Percentiles rank a stretch among this genome's conserved stretches.
These are phyloP conservation scores for Onychostruthus taczanowskii DNA, from an alignment of 2,113 vertebrate species.

Conservation along the genomic window DNA sequence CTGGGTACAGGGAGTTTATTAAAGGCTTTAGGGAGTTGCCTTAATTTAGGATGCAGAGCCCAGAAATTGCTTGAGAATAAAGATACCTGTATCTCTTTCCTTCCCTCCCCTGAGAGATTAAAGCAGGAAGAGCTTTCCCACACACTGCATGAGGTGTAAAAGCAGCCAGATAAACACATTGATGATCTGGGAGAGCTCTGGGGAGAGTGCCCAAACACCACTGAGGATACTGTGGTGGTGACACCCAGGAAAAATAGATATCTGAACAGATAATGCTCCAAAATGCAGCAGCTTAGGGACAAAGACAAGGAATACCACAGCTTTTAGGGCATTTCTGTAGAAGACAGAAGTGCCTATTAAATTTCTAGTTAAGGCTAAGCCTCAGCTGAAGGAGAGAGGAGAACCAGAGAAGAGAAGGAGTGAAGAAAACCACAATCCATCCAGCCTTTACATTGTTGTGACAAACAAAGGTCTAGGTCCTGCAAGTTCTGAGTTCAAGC, in stretches of 20 bases:
- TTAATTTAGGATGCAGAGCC: not conserved
- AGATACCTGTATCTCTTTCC: not conserved
- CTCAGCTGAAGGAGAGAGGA: not conserved
- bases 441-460: not conserved
- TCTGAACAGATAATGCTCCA: not conserved
- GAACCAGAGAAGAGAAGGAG: not conserved
- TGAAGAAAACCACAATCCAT: not conserved
- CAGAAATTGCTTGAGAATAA: not conserved
- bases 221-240: not conserved
- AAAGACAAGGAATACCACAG: not conserved
- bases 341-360: not conserved
- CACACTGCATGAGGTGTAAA: not conserved
- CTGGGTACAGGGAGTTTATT: not conserved
- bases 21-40: not conserved
- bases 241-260: not conserved
- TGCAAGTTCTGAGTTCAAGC: not conserved
- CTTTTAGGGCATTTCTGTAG: not conserved
- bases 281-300: not conserved
- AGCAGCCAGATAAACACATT: not conserved
- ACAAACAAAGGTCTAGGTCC: not conserved
- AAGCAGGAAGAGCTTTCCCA: not conserved
- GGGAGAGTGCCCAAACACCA: not conserved
- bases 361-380: not conserved
- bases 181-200: not conserved
- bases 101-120: not conserved